phyloP scores from a whole-genome alignment of 1,140 invertebrate species.

The Wiebesia pumilae region DNA sequence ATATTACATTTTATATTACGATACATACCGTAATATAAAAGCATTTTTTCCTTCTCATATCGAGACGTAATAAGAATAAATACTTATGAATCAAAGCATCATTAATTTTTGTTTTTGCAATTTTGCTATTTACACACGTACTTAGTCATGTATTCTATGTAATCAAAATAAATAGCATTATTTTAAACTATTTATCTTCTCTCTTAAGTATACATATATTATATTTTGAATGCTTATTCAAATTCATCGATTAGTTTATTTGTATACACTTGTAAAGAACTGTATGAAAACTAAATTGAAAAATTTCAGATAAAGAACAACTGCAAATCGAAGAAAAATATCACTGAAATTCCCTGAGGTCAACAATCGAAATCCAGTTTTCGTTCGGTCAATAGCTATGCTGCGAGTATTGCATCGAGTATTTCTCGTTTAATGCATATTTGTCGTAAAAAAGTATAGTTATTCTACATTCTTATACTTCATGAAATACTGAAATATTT shows the following conservation, averaged over 20 bases:
- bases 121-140: not conserved
- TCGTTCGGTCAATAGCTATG: not conserved
- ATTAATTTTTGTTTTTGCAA: not conserved
- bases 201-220: too few relatives aligned
- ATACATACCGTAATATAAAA: too few relatives aligned
- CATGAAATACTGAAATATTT: too few relatives aligned
- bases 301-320: too few relatives aligned
- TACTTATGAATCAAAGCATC: not conserved
- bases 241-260: too few relatives aligned
- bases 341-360: not conserved
- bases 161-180: not conserved
- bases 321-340: too few relatives aligned
- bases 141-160: not conserved
- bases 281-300: too few relatives aligned
- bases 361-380: not conserved
- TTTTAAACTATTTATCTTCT: not conserved
- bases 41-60: too few relatives aligned
- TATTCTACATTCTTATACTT: too few relatives aligned
- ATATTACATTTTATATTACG: too few relatives aligned
- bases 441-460: not conserved
- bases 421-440: not conserved
- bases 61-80: not conserved
- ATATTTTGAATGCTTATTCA: too few relatives aligned
- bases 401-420: not conserved
- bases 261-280: too few relatives aligned